Conservation (phyloP, 2,888 invertebrate genomes). For the Eristalis arbustorum region DNA sequence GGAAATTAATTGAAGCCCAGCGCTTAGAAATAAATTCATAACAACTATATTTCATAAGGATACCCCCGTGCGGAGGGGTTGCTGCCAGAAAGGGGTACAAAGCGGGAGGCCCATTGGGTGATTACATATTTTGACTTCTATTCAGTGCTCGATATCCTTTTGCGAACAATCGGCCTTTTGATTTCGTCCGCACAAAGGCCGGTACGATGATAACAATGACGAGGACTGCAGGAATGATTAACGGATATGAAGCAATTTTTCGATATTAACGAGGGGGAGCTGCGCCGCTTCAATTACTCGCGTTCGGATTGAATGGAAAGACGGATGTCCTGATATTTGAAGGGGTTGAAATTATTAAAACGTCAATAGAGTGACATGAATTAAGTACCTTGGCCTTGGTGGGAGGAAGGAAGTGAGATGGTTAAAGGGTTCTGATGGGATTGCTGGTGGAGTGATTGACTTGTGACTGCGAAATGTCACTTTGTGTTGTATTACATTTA, state of each 20-base stretch:
- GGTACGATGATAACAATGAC: constrained; percentile 26
- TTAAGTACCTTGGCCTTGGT: neutral
- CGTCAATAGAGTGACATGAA: neutral
- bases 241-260: constrained; percentile 50
- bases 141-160: constrained; percentile 18
- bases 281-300: constrained; percentile 50
- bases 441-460: neutral
- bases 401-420: neutral
- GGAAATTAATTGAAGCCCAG: neutral
- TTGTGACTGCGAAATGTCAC: neutral
- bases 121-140: constrained; percentile 34
- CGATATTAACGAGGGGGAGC: constrained; percentile 32
- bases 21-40: neutral
- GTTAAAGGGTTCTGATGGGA: neutral
- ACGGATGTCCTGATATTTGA: neutral
- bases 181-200: constrained; percentile 56
- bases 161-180: constrained; percentile 50
- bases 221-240: constrained; percentile 47
- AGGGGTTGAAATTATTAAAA: neutral
- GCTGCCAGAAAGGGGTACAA: constrained; percentile 50
- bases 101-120: constrained; percentile 4
- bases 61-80: constrained; percentile 31
- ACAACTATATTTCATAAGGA: constrained; percentile 52
- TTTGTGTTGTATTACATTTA: neutral
- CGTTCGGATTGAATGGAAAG: neutral